phyloP scores from a whole-genome alignment of 2,113 vertebrate genomes.

The Mesembrinibis cayennensis region DNA sequence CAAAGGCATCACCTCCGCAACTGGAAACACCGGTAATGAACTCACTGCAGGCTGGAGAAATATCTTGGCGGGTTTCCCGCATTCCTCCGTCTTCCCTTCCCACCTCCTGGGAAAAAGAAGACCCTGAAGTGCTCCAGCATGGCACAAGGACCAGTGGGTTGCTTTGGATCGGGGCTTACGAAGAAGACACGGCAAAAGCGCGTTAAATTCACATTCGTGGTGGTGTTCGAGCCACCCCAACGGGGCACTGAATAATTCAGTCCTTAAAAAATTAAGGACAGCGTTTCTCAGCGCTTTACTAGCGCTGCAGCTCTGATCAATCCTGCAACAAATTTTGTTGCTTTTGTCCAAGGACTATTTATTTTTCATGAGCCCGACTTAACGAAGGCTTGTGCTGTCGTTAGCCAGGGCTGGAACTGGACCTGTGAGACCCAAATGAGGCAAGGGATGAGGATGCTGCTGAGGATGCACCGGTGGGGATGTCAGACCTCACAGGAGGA shows the following conservation, averaged over 20 bases:
- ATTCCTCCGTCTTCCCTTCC: background rate
- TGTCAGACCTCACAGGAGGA: background rate
- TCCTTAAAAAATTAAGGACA: background rate
- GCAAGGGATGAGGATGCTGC: background rate
- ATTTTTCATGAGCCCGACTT: background rate
- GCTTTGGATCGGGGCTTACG: background rate
- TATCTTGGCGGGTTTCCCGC: background rate
- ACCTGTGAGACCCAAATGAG: background rate
- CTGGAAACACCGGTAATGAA: background rate
- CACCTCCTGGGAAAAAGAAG: background rate
- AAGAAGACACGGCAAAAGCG: background rate
- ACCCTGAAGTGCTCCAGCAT: background rate
- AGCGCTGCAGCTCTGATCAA: background rate
- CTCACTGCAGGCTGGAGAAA: background rate
- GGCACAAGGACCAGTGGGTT: accelerated
- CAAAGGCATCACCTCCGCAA: background rate
- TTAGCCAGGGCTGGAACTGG: background rate
- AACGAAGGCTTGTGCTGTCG: background rate
- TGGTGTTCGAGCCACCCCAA: background rate
- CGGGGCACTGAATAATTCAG: background rate
- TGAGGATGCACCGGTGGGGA: background rate
- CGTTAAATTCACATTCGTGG: accelerated
- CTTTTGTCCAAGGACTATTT: background rate
- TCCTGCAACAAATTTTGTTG: background rate
- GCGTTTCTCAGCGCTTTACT: background rate